Evolutionary conservation across 1,140 invertebrate species (phyloP).

Genomic region (Araneus ventricosus): DNA sequence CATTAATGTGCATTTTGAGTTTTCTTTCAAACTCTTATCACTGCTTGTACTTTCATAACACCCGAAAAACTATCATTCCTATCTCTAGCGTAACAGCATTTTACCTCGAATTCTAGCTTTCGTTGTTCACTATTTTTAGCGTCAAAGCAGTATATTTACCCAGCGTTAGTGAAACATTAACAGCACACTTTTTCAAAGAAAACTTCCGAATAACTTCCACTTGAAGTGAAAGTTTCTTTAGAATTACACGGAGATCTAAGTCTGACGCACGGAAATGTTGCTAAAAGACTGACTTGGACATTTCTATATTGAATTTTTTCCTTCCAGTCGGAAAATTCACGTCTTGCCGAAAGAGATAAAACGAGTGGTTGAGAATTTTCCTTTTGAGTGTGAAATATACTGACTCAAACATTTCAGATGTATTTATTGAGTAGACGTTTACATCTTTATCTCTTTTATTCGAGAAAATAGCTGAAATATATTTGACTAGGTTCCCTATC

Average conservation of each 20-base stretch:
- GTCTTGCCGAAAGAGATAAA: slow-evolving; percentile 38
- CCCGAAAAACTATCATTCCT: neutral
- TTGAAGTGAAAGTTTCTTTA: neutral
- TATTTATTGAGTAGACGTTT: neutral
- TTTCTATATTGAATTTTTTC: slow-evolving; percentile 32
- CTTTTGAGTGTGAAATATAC: slow-evolving; percentile 41
- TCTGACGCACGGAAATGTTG: neutral
- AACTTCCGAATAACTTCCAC: neutral
- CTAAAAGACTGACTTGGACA: neutral
- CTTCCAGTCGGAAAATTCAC: slow-evolving; percentile 17
- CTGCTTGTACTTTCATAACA: neutral
- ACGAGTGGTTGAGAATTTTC: slow-evolving; percentile 32
- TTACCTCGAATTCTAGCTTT: neutral
- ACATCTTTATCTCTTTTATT: slow-evolving; percentile 42
- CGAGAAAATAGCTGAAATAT: slow-evolving; percentile 1
- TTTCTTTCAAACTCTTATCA: neutral
- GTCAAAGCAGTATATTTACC: neutral
- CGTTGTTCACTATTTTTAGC: neutral
- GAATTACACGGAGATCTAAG: slow-evolving; percentile 3
- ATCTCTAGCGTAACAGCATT: neutral
- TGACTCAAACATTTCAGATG: slow-evolving; percentile 36
- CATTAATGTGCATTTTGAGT: too few species aligned
- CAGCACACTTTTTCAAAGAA: neutral
- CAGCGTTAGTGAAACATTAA: slow-evolving; percentile 4
- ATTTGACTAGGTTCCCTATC: slow-evolving; percentile 17